Conservation (phyloP, 1,140 invertebrate genomes). For the Bemisia tabaci region DNA sequence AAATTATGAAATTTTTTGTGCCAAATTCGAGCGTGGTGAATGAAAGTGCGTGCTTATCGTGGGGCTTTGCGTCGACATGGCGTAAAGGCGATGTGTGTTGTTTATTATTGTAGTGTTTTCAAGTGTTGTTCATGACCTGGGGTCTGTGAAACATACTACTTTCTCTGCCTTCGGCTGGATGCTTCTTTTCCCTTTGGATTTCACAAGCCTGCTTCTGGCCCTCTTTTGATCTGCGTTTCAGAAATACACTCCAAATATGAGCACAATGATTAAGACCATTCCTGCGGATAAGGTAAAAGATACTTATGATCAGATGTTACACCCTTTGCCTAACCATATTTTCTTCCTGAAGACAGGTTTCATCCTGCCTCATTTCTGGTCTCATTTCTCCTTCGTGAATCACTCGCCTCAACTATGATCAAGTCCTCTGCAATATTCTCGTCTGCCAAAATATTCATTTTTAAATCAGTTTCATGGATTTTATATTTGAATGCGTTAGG, state of each 20-base stretch:
- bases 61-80: neutral
- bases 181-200: neutral
- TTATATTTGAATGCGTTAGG: too few species aligned
- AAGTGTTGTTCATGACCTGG: neutral
- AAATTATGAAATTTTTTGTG: neutral
- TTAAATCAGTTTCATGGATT: too few species aligned
- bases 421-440: too few species aligned
- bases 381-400: too few species aligned
- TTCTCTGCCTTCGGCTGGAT: neutral
- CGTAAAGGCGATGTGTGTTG: neutral
- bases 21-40: neutral
- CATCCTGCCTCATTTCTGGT: too few species aligned
- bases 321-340: too few species aligned
- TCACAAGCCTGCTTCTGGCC: neutral
- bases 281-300: neutral
- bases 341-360: too few species aligned
- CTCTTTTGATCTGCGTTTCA: neutral
- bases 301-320: too few species aligned
- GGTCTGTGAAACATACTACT: neutral
- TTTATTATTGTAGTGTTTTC: neutral
- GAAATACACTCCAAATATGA: neutral
- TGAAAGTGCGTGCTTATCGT: neutral
- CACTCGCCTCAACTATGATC: too few species aligned
- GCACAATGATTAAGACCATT: neutral
- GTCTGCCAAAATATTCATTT: too few species aligned